phyloP scores from a whole-genome alignment of 2,113 vertebrate species.

The Cichladusa arquata region DNA sequence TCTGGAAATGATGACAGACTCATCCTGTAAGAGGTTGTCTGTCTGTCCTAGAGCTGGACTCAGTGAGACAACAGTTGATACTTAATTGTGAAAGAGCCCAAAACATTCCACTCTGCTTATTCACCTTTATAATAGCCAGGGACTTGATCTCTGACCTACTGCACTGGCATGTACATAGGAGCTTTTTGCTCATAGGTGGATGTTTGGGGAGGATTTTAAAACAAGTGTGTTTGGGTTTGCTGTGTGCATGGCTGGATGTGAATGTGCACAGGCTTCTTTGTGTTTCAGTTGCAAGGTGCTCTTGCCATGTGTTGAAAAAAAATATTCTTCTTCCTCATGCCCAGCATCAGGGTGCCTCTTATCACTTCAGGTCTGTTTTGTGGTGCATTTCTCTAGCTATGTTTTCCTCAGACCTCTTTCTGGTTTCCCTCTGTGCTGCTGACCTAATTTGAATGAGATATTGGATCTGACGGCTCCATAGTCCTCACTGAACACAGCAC shows the following conservation, averaged over 20 bases:
- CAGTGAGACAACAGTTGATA: constrained; percentile 10
- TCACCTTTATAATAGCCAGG: not conserved
- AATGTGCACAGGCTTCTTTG: not conserved
- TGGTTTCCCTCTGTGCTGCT: constrained; percentile 27
- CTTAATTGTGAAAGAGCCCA: not conserved
- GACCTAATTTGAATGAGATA: constrained; percentile 65
- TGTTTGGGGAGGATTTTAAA: not conserved
- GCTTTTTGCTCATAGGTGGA: not conserved
- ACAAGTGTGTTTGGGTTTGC: not conserved
- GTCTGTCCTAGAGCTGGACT: not conserved
- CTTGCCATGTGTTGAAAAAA: not conserved
- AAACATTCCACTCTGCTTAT: constrained; percentile 43
- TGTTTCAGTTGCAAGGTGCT: not conserved
- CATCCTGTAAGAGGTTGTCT: not conserved
- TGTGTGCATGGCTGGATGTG: not conserved
- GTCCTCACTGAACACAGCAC: constrained; percentile 5
- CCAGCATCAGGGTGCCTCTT: not conserved
- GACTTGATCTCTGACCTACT: not conserved
- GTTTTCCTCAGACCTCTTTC: not conserved
- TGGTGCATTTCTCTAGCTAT: not conserved
- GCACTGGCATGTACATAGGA: not conserved
- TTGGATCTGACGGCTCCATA: constrained; percentile 35
- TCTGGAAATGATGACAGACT: not conserved
- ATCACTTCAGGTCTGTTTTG: not conserved
- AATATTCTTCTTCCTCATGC: not conserved